Base-by-base conservation (phyloP, 2,797 vertebrate species). In the Leucoraja ocellata region DNA sequence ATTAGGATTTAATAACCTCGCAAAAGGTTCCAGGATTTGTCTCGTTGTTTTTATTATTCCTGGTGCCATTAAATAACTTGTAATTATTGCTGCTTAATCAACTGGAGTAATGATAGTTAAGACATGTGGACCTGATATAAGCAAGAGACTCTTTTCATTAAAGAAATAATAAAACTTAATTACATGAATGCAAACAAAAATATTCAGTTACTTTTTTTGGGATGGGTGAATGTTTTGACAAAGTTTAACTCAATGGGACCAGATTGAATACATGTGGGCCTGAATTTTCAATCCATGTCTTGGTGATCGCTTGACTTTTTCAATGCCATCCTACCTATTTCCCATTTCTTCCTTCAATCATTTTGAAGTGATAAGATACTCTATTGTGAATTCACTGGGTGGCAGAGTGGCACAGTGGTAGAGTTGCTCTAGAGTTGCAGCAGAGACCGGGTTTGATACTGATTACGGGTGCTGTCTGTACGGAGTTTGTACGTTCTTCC, bases 11-110 rank as follows among this genome's bases (percentile, higher is more conserved):
- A 61, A 13, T 16, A 32, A 86, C 5, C 58, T 61, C 63, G 25
- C 1, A 63, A 63, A 63, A 58, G 0, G 28, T 18, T 86, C 58
- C 58, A 61, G 83, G 5, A 86, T 65, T 86, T 28, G n/a, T 28
- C 58, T 58, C 28, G n/a, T 16, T 86, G 58, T 63, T 86, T 86
- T 65, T 5, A 32, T 58, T n/a, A 86, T 86, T 32, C 83, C 63
- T 63, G 16, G 3, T 61, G 58, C 63, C 13, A 63, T 63, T 86
- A 86, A 32, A 63, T 61, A 63, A 86, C 83, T n/a, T 5, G 58
- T 86, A 86, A 86, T 63, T 86, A 61, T 63, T 86, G 11, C 83
- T 63, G 11, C 83, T 86, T 86, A 86, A 65, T 86, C 83, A 86
- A 63, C 83, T 63, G 13, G 83, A 86, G n/a, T 86, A 86, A 86